Conservation (phyloP, 2,888 invertebrate genomes). For the Agrenia bidenticulata region DNA sequence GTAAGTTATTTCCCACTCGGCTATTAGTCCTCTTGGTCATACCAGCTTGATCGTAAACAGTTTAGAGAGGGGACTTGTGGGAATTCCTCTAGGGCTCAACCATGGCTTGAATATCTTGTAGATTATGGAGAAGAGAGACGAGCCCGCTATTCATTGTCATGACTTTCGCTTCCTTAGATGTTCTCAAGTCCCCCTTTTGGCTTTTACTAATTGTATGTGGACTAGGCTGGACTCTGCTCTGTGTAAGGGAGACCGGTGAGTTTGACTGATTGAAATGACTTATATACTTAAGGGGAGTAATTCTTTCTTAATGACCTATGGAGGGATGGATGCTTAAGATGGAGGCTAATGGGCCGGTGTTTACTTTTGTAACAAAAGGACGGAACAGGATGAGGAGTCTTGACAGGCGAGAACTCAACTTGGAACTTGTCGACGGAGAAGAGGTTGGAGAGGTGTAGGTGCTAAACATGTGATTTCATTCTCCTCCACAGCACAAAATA, state of each 20-base stretch:
- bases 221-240: too few relatives aligned
- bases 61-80: too few relatives aligned
- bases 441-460: too few relatives aligned
- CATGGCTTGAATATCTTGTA: too few relatives aligned
- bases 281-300: constrained; percentile 3
- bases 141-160: too few relatives aligned
- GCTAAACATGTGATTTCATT: background rate
- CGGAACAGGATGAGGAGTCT: background rate
- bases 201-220: background rate
- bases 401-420: background rate
- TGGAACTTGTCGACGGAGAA: background rate
- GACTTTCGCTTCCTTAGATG: constrained; percentile 5
- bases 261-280: constrained; percentile 5
- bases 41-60: too few relatives aligned
- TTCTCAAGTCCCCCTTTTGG: background rate
- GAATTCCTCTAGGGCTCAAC: too few relatives aligned
- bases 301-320: background rate
- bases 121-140: too few relatives aligned
- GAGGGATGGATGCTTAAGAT: too few relatives aligned
- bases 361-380: constrained; percentile 2
- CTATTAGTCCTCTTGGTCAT: too few relatives aligned
- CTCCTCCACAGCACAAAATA: too few relatives aligned
- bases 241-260: background rate
- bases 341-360: constrained; percentile 8
- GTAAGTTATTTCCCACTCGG: too few relatives aligned